phyloP scores from a whole-genome alignment of 2,888 invertebrate species.

The Molorchus minor region DNA sequence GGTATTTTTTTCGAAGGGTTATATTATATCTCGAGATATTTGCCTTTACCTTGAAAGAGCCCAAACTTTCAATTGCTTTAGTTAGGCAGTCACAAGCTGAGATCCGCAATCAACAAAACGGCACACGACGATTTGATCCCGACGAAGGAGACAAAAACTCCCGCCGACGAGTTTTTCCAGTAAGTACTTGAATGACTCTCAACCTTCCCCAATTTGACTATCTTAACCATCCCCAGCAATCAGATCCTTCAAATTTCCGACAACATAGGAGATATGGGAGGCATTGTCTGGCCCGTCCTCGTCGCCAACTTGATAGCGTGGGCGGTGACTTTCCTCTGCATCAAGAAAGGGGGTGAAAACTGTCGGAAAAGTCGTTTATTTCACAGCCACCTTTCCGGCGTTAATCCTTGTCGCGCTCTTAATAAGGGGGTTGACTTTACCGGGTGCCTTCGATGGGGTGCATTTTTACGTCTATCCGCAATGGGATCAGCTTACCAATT shows the following conservation, averaged over 20 bases:
- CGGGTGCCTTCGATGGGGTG: constrained; percentile 81
- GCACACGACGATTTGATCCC: background rate
- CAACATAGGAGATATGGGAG: constrained; percentile 78
- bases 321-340: constrained; percentile 84
- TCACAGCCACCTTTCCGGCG: constrained; percentile 87
- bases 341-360: constrained; percentile 88
- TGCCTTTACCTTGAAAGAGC: background rate
- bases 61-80: background rate
- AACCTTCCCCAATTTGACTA: background rate
- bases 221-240: constrained; percentile 67
- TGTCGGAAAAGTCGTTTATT: constrained; percentile 89
- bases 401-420: constrained; percentile 76
- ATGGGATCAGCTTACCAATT: constrained; percentile 78
- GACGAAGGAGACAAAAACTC: constrained; percentile 65
- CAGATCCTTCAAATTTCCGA: constrained; percentile 80
- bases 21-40: too few relatives aligned
- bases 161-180: constrained; percentile 52
- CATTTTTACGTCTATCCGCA: constrained; percentile 81
- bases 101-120: background rate
- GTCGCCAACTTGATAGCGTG: constrained; percentile 79
- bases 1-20: too few relatives aligned
- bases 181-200: too few relatives aligned
- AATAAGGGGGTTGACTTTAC: constrained; percentile 80
- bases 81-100: background rate
- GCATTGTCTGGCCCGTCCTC: constrained; percentile 83